Evolutionary conservation across 2,888 invertebrate genomes (phyloP).

Genomic region (Pardosa pseudoannulata): DNA sequence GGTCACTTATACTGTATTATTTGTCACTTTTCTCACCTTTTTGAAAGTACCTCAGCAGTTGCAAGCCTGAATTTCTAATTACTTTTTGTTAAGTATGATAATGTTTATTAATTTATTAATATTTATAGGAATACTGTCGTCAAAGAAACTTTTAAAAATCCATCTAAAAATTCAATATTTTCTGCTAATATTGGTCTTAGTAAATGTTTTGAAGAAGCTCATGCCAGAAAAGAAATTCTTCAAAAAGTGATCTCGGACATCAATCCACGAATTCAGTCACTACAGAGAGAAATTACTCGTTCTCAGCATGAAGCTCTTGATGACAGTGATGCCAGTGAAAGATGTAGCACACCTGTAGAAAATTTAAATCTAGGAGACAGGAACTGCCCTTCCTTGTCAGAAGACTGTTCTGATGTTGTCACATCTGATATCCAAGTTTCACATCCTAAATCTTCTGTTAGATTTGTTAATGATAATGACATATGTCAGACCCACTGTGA

Average conservation of each 20-base stretch:
- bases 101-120: too few relatives aligned
- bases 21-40: too few relatives aligned
- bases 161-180: not conserved
- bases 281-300: slow-evolving; percentile 24
- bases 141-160: not conserved
- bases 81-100: too few relatives aligned
- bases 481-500: not conserved
- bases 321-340: not conserved
- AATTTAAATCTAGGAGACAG: not conserved
- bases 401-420: not conserved
- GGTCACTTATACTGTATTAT: too few relatives aligned
- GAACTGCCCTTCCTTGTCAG: not conserved
- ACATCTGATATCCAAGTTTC: not conserved
- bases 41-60: too few relatives aligned
- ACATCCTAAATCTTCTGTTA: not conserved
- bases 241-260: slow-evolving; percentile 33
- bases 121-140: too few relatives aligned
- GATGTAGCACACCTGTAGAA: slow-evolving; percentile 44
- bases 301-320: not conserved
- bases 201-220: slow-evolving; percentile 15
- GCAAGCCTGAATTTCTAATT: too few relatives aligned
- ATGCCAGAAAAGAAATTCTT: slow-evolving; percentile 28
- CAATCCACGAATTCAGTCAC: slow-evolving; percentile 29
- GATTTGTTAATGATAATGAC: not conserved
- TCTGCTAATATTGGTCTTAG: not conserved